phyloP scores from a whole-genome alignment of 2,888 invertebrate genomes.

The Xanthorhoe designata region DNA sequence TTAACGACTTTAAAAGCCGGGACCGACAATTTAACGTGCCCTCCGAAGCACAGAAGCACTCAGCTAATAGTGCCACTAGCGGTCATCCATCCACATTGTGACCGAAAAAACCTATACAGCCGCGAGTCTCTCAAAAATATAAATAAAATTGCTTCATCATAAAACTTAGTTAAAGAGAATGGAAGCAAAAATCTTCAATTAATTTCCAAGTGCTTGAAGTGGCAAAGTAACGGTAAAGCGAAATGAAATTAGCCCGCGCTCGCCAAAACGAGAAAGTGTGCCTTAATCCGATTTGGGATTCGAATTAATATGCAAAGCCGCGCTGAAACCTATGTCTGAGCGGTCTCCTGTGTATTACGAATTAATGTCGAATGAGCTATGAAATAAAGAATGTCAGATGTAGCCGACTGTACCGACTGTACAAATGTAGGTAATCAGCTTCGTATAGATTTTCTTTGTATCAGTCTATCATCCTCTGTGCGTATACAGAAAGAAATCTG shows the following conservation, averaged over 20 bases:
- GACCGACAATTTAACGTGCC: no score
- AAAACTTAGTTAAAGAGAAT: neutral
- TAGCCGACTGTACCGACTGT: no score
- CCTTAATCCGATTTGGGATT: constrained; percentile 54
- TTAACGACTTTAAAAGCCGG: no score
- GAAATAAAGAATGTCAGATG: no score
- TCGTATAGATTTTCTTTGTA: no score
- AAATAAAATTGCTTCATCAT: neutral
- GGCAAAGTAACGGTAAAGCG: constrained; percentile 7
- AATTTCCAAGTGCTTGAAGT: constrained; percentile 5
- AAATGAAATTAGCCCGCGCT: constrained; percentile 18
- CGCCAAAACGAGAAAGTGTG: constrained; percentile 41
- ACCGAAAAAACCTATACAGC: no score
- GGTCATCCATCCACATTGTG: no score
- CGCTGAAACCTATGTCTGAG: constrained; percentile 53
- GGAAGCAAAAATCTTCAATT: constrained; percentile 6
- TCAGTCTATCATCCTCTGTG: no score
- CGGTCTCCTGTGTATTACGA: constrained; percentile 41
- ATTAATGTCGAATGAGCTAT: constrained; percentile 24
- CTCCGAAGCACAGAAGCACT: no score
- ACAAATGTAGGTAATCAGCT: no score
- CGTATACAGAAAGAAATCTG: no score
- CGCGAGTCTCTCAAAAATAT: neutral
- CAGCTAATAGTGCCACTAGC: no score
- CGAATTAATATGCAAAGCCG: constrained; percentile 62